Evolutionary conservation across 2,113 vertebrate species (phyloP).

Genomic region (Zosterops lateralis): DNA sequence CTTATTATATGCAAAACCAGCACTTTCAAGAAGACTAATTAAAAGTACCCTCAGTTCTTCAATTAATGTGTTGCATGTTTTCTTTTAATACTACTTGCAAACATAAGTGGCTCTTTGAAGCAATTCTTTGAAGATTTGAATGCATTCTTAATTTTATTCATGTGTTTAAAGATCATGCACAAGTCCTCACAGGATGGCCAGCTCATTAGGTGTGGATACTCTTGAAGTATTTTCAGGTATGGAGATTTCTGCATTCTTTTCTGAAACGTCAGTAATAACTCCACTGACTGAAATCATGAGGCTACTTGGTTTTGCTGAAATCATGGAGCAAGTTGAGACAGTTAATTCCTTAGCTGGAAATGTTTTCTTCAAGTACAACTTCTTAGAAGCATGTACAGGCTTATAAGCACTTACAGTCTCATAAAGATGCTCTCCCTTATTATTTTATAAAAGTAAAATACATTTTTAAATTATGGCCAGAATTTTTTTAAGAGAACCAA

Average conservation of each 20-base stretch:
- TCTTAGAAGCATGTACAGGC: background rate
- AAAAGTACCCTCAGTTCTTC: background rate
- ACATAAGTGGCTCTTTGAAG: conserved; percentile 1
- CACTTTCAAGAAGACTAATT: conserved; percentile 3
- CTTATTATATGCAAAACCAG: background rate
- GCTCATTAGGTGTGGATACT: conserved; percentile 34
- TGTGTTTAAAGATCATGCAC: background rate
- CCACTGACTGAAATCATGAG: background rate
- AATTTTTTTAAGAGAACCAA: background rate
- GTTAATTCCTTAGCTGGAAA: background rate
- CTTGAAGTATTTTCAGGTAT: conserved; percentile 1
- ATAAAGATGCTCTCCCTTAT: background rate
- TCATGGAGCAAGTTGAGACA: background rate
- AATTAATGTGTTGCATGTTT: background rate
- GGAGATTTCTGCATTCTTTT: conserved; percentile 8
- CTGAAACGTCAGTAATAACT: conserved; percentile 18
- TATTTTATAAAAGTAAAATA: background rate
- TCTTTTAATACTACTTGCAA: conserved; percentile 41
- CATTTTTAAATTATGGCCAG: background rate
- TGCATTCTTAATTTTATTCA: conserved; percentile 27
- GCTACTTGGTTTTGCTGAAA: conserved; percentile 9
- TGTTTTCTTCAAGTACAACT: background rate
- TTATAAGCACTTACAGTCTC: background rate
- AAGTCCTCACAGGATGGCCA: conserved; percentile 20
- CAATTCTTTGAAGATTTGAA: conserved; percentile 36